These are phyloP conservation scores for Rotaria socialis DNA, from an alignment of 2,888 invertebrate genomes.

Conservation along the genomic window DNA sequence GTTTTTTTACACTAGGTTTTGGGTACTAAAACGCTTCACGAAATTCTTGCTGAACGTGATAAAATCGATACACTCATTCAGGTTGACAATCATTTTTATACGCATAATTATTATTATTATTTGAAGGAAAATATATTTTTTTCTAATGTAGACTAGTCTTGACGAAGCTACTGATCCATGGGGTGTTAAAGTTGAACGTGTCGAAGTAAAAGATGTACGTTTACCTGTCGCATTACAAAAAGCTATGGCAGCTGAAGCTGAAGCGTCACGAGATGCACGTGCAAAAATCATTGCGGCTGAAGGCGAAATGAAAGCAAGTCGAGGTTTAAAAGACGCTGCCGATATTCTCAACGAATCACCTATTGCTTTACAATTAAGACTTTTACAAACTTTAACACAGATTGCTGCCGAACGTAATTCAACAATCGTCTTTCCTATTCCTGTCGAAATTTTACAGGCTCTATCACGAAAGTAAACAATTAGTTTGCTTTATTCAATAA, in stretches of 20 bases:
- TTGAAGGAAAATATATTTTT: background rate
- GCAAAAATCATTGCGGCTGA: slow-evolving; percentile 53
- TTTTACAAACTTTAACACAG: slow-evolving; percentile 56
- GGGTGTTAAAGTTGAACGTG: slow-evolving; percentile 47
- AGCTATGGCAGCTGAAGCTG: slow-evolving; percentile 59
- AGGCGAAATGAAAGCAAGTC: slow-evolving; percentile 66
- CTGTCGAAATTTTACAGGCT: slow-evolving; percentile 51
- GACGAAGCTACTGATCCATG: slow-evolving; percentile 47
- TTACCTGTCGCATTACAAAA: slow-evolving; percentile 55
- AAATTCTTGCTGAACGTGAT: slow-evolving; percentile 46
- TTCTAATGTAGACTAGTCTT: slow-evolving; percentile 33
- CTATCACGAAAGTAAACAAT: background rate
- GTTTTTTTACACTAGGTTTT: background rate
- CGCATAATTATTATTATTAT: background rate
- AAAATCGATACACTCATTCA: slow-evolving; percentile 44
- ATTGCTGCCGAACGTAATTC: slow-evolving; percentile 58
- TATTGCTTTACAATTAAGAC: slow-evolving; percentile 69
- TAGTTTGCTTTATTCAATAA: background rate
- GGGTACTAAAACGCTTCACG: slow-evolving; percentile 45
- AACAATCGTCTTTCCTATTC: slow-evolving; percentile 57
- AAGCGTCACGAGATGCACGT: slow-evolving; percentile 55
- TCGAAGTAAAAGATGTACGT: slow-evolving; percentile 51
- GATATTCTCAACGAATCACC: slow-evolving; percentile 77
- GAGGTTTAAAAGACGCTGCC: slow-evolving; percentile 78
- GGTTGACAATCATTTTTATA: background rate